These are phyloP conservation scores for Bos javanicus DNA, from an alignment of 2,113 vertebrate species.

Conservation along the genomic window DNA sequence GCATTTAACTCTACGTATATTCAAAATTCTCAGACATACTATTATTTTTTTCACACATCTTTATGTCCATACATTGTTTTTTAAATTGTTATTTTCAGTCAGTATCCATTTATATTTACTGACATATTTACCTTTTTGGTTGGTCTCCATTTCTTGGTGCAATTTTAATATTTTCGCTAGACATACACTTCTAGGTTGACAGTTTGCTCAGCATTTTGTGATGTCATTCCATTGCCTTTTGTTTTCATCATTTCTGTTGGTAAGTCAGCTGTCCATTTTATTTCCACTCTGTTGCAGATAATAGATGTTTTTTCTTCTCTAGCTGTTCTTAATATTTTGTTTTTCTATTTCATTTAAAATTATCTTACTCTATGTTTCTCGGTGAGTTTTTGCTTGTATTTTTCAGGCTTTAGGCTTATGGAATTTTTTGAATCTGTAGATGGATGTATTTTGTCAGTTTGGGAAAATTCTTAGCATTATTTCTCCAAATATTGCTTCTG, in stretches of 20 bases:
- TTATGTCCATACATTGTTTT: neutral
- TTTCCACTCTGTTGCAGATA: neutral
- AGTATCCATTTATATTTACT: neutral
- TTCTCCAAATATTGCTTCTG: neutral
- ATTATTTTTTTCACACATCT: neutral
- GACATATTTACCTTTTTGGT: neutral
- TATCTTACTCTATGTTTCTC: neutral
- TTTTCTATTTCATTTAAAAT: neutral
- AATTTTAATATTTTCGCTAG: neutral
- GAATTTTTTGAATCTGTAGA: neutral
- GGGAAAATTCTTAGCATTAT: neutral
- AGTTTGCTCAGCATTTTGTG: neutral
- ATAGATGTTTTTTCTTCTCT: neutral
- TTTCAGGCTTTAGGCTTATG: neutral
- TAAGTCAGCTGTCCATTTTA: neutral
- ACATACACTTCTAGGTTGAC: neutral
- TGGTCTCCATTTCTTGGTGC: neutral
- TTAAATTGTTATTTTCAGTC: neutral
- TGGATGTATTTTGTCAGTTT: neutral
- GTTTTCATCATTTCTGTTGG: neutral
- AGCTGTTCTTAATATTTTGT: neutral
- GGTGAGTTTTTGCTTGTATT: neutral
- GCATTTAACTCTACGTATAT: neutral
- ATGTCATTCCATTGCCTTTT: neutral
- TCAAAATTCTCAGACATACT: neutral